Evolutionary conservation across 2,797 vertebrate genomes (phyloP).

Genomic region (Neosilurus hyrtlii): DNA sequence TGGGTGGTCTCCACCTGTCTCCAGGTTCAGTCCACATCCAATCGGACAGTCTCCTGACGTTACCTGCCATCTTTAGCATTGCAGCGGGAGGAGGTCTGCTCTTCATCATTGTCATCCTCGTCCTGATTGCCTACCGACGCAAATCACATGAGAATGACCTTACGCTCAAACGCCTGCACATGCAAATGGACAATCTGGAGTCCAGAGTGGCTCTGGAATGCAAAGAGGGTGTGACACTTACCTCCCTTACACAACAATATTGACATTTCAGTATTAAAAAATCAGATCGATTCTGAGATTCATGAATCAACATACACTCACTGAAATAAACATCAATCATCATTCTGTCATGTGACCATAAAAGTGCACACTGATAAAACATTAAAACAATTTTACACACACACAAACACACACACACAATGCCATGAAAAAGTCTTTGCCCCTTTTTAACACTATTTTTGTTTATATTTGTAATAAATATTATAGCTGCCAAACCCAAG

Average conservation of each 20-base stretch:
- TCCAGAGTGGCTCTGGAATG: slow-evolving; percentile 94
- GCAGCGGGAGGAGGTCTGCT: slow-evolving; percentile 89
- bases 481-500: too few species aligned
- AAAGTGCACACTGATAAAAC: neutral
- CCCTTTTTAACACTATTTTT: too few species aligned
- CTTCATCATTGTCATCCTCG: slow-evolving; percentile 88
- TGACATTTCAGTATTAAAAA: neutral
- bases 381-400: neutral
- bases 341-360: neutral
- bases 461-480: too few species aligned
- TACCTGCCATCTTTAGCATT: slow-evolving; percentile 90
- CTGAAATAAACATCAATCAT: neutral
- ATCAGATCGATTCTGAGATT: neutral
- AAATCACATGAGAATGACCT: slow-evolving; percentile 94
- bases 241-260: neutral
- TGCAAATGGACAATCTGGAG: slow-evolving; percentile 99
- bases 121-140: slow-evolving; percentile 91
- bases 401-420: neutral
- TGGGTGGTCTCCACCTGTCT: slow-evolving; percentile 89
- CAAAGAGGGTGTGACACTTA: slow-evolving; percentile 82
- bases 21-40: slow-evolving; percentile 87
- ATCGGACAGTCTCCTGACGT: slow-evolving; percentile 89
- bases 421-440: neutral
- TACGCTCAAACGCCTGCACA: slow-evolving; percentile 92
- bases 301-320: neutral